Evolutionary conservation across 2,113 vertebrate species (phyloP).

Genomic region (Platichthys stellatus): DNA sequence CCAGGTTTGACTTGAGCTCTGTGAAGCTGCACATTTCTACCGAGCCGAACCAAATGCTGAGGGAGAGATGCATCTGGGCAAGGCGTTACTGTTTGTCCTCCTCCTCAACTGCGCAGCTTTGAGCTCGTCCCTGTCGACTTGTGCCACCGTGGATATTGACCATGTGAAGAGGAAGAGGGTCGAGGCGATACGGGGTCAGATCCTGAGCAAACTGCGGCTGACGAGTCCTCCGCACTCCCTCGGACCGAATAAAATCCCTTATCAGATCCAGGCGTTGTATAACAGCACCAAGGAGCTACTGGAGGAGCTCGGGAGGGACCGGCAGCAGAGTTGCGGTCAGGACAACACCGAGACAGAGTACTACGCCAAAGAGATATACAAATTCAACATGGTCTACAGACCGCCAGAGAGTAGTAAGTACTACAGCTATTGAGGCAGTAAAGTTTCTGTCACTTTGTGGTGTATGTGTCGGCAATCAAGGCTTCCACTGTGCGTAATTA

Average conservation of each 20-base stretch:
- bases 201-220: constrained; percentile 91
- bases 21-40: constrained; percentile 16
- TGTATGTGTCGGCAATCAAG: background rate
- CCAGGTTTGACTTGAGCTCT: constrained; percentile 6
- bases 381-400: constrained; percentile 91
- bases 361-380: constrained; percentile 94
- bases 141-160: constrained; percentile 91
- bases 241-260: constrained; percentile 86
- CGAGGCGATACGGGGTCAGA: constrained; percentile 93
- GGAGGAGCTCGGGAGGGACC: constrained; percentile 87
- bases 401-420: constrained; percentile 90
- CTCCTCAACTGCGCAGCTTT: constrained; percentile 88
- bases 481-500: constrained; percentile 58
- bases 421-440: background rate
- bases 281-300: constrained; percentile 94
- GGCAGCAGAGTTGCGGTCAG: constrained; percentile 87
- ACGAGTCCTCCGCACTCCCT: constrained; percentile 88
- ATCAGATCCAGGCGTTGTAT: constrained; percentile 89
- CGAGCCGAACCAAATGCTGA: constrained; percentile 47
- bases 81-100: constrained; percentile 85
- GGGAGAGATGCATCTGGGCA: constrained; percentile 87
- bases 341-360: constrained; percentile 91
- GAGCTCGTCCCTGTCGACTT: constrained; percentile 90
- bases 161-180: constrained; percentile 92
- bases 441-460: background rate